Evolutionary conservation across 2,888 invertebrate species (phyloP).

Genomic region (Agrenia bidenticulata): DNA sequence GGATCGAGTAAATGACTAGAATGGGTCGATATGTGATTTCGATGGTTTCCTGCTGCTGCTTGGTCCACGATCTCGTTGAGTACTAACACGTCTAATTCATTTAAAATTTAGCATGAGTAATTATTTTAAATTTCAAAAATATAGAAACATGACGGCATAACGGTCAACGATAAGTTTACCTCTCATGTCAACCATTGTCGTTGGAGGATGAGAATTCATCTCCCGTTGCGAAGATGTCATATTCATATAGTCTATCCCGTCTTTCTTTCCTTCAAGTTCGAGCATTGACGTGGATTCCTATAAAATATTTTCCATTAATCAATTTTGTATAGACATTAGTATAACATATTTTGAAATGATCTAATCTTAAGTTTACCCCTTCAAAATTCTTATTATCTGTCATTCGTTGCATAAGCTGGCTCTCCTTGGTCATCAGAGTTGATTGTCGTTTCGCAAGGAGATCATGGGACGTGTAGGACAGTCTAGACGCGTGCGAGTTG

Average conservation of each 20-base stretch:
- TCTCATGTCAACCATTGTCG: constrained; percentile 7
- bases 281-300: constrained; percentile 11
- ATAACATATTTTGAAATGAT: too few species aligned
- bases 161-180: too few species aligned
- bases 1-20: neutral
- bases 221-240: neutral
- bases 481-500: constrained; percentile 88
- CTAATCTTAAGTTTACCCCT: neutral
- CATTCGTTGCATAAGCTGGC: constrained; percentile 66
- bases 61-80: constrained; percentile 95
- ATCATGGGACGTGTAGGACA: constrained; percentile 94
- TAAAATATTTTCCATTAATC: too few species aligned
- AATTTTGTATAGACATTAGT: too few species aligned
- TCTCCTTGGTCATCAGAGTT: constrained; percentile 76
- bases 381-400: constrained; percentile 9
- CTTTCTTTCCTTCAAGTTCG: constrained; percentile 3
- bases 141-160: too few species aligned
- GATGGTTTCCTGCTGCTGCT: constrained; percentile 63
- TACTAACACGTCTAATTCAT: constrained; percentile 84
- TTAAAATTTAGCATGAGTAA: neutral
- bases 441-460: constrained; percentile 61
- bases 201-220: neutral
- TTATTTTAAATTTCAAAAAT: neutral
- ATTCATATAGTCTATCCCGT: neutral
- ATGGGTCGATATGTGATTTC: neutral